Conservation (phyloP, 2,797 vertebrate genomes). For the Staurois parvus region DNA sequence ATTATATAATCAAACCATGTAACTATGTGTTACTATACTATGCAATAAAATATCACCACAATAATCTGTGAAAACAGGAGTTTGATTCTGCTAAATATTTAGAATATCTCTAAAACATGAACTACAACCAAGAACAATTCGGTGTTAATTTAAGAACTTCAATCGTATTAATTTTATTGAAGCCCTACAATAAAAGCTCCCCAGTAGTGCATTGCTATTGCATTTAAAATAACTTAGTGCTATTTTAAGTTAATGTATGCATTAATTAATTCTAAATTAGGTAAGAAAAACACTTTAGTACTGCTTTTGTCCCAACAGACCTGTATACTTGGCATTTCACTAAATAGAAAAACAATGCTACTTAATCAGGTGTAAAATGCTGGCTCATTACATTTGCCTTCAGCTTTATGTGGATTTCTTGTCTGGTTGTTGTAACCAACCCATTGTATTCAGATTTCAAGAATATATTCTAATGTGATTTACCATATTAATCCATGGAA, state of each 20-base stretch:
- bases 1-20: no score
- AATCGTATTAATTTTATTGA: background rate
- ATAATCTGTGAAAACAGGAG: no score
- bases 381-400: slow-evolving; percentile 69
- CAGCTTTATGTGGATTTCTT: slow-evolving; percentile 70
- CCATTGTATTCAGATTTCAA: background rate
- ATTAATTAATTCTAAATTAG: slow-evolving; percentile 44
- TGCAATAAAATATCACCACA: no score
- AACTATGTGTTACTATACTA: no score
- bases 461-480: background rate
- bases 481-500: background rate
- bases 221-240: slow-evolving; percentile 24
- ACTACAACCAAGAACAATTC: background rate
- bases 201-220: background rate
- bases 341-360: slow-evolving; percentile 67
- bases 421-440: slow-evolving; percentile 66
- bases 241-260: slow-evolving; percentile 29
- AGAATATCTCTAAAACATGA: background rate
- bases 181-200: background rate
- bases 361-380: slow-evolving; percentile 72
- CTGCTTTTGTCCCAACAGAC: slow-evolving; percentile 46
- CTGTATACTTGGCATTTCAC: slow-evolving; percentile 63
- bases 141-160: background rate
- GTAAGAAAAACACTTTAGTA: slow-evolving; percentile 31
- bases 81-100: no score